phyloP scores from a whole-genome alignment of 35 echinoderm and acorn worm genomes.

The Anneissia japonica region DNA sequence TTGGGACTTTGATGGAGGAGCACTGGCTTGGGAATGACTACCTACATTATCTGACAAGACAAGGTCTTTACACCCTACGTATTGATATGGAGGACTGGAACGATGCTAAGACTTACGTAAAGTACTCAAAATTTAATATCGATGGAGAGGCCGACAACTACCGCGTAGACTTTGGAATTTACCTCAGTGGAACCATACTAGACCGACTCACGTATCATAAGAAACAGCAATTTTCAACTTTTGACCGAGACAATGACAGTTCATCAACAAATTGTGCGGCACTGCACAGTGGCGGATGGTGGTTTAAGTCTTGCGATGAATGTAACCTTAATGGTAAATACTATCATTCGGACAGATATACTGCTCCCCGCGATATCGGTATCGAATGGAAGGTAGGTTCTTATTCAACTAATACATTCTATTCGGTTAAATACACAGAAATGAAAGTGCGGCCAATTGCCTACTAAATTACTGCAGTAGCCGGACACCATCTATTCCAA shows the following conservation, averaged over 20 bases:
- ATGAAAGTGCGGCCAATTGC: conserved; percentile 2
- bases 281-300: conserved; percentile 74
- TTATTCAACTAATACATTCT: neutral
- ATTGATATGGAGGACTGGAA: conserved; percentile 18
- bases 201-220: conserved; percentile 73
- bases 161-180: neutral
- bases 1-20: conserved; percentile 19
- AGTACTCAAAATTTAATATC: conserved; percentile 4
- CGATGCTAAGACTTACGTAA: neutral
- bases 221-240: conserved; percentile 63
- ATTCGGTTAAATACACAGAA: neutral
- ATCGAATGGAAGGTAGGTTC: neutral
- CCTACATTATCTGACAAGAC: conserved; percentile 7
- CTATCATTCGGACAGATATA: neutral
- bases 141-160: neutral
- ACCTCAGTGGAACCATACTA: conserved; percentile 12
- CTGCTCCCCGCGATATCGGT: neutral
- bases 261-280: conserved; percentile 50
- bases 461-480: too few relatives aligned
- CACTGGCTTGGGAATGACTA: conserved; percentile 40
- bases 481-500: too few relatives aligned
- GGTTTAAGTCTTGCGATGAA: conserved; percentile 81
- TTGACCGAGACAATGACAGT: conserved; percentile 88
- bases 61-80: neutral
- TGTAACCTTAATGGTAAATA: conserved; percentile 67